Percentiles rank a stretch among this genome's conserved stretches.
phyloP scores from a whole-genome alignment of 2,797 vertebrate genomes.

The Hydrolagus colliei region DNA sequence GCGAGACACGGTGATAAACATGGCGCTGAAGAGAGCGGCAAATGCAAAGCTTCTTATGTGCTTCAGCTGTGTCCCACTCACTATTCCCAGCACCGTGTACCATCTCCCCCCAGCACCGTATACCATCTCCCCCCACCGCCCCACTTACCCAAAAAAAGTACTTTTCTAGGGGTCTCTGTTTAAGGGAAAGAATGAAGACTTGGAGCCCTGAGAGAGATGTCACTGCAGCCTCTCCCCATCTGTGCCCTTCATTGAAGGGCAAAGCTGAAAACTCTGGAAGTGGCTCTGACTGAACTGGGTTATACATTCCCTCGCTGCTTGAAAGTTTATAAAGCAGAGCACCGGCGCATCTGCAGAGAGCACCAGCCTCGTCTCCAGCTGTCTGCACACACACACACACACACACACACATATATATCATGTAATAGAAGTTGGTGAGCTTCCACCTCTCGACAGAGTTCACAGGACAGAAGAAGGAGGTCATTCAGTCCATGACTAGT shows the following conservation, averaged over 20 bases:
- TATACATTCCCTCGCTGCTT: background rate
- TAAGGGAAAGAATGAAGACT: background rate
- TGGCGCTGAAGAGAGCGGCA: background rate
- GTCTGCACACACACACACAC: too few species aligned
- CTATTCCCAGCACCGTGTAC: background rate
- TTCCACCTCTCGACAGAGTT: too few species aligned
- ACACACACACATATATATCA: too few species aligned
- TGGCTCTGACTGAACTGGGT: constrained; percentile 17
- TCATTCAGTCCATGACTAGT: too few species aligned
- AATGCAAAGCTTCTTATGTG: constrained; percentile 7
- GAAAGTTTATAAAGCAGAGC: background rate
- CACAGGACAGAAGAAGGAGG: too few species aligned
- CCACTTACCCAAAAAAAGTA: too few species aligned
- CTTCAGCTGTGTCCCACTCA: background rate
- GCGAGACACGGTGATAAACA: background rate
- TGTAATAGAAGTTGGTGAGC: too few species aligned
- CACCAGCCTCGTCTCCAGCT: background rate
- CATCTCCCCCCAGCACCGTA: too few species aligned
- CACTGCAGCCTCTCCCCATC: background rate
- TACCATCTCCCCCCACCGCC: too few species aligned
- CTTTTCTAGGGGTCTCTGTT: background rate
- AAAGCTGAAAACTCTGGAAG: constrained; percentile 1
- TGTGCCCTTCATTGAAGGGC: constrained; percentile 22
- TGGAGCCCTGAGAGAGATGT: background rate
- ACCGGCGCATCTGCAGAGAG: background rate